Base-by-base conservation (phyloP, 2,797 vertebrate species). In the Sebastes umbrosus region DNA sequence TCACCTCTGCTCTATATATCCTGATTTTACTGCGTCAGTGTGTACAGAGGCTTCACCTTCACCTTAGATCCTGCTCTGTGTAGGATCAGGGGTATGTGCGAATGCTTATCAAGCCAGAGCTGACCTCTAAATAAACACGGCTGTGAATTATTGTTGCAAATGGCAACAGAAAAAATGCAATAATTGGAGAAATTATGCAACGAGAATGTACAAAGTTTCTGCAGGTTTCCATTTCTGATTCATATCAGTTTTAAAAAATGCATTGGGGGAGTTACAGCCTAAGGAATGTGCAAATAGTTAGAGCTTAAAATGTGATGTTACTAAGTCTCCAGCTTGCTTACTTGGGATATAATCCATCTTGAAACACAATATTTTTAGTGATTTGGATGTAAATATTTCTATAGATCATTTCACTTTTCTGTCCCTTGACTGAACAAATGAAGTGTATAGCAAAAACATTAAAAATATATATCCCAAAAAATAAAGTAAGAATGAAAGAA, bases 71-170 rank as follows among this genome's bases (percentile, higher is more conserved):
- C 25, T 9, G 3, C 32, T 14, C 18, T 68, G 43, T 52, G 20
- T 55, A 18, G 20, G 20, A n/a, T 52, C 50, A 52, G 4, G 50
- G 0, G 6, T 54, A 22, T 34, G 9, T 69, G 16, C 18, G 0
- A 9, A 29, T 20, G 7, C 9, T 66, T 58, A 25, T 58, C 50
- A 72, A 62, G 32, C 18, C 59, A 62, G 39, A 63, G 65, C 2
- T 74, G 24, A 39, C 27, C 5, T 9, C 58, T 29, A 43, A 58
- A 77, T 71, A 73, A 79, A 75, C 78, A 83, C 0, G 0, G 8
- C 34, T 79, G 80, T 87, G 67, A 86, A 82, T 88, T 59, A 85
- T 86, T 79, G 50, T 18, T 70, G n/a, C 25, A 54, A 65, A 80
- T 68, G 69, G 74, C 69, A 83, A 72, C 75, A 79, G 65, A 66